phyloP scores from a whole-genome alignment of 2,888 invertebrate genomes.

The Antitype chi region DNA sequence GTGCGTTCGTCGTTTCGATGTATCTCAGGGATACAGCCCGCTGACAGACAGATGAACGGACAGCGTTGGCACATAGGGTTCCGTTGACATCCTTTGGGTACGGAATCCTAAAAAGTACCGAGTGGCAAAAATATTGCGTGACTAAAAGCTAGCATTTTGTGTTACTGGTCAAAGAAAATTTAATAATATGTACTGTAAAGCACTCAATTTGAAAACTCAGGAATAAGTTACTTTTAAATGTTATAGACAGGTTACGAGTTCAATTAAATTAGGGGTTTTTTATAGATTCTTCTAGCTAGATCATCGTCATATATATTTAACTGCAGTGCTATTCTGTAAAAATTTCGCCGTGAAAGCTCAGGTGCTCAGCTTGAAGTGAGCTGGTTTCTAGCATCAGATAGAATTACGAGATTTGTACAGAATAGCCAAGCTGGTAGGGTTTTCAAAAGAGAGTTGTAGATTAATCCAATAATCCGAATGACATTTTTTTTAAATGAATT shows the following conservation, averaged over 20 bases:
- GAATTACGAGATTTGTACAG: too few relatives aligned
- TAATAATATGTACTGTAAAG: slow-evolving; percentile 10
- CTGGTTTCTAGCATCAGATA: too few relatives aligned
- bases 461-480: background rate
- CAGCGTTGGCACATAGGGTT: too few relatives aligned
- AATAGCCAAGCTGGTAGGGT: too few relatives aligned
- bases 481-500: background rate
- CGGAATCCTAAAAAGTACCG: too few relatives aligned
- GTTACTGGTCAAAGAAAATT: slow-evolving; percentile 35
- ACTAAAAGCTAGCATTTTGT: slow-evolving; percentile 10
- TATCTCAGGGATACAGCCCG: too few relatives aligned
- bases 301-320: background rate
- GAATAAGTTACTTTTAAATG: background rate
- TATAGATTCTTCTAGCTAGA: background rate
- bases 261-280: background rate
- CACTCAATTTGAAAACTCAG: slow-evolving; percentile 15
- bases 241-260: slow-evolving; percentile 12
- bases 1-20: too few relatives aligned
- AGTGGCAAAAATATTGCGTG: slow-evolving; percentile 21
- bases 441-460: background rate
- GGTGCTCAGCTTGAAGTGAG: too few relatives aligned
- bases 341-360: too few relatives aligned
- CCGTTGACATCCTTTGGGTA: too few relatives aligned
- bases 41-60: too few relatives aligned
- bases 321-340: too few relatives aligned